These are phyloP conservation scores for Agrochola litura DNA, from an alignment of 2,888 invertebrate genomes.

Conservation along the genomic window DNA sequence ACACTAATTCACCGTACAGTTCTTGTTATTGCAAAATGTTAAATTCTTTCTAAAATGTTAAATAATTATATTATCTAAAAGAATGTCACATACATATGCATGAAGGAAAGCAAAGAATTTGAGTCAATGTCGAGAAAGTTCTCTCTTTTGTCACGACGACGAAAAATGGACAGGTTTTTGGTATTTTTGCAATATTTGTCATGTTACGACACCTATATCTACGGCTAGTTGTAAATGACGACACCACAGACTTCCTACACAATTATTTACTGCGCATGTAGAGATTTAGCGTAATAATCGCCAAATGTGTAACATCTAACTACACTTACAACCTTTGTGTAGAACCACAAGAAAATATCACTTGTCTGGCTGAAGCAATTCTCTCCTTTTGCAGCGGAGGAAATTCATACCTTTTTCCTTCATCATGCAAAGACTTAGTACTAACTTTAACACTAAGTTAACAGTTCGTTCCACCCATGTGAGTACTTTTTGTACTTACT, in stretches of 20 bases:
- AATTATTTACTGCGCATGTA: not conserved
- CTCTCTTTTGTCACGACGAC: not conserved
- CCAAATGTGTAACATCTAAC: too few species aligned
- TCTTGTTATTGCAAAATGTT: conserved; percentile 5
- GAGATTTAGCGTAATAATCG: not conserved
- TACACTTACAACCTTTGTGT: too few species aligned
- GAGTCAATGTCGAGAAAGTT: conserved; percentile 31
- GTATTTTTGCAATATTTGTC: conserved; percentile 14
- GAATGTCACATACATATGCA: conserved; percentile 50
- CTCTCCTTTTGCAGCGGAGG: not conserved
- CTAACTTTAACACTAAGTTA: conserved; percentile 36
- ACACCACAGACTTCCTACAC: not conserved
- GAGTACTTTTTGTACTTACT: conserved; percentile 37
- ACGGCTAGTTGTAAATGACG: not conserved
- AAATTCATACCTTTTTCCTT: not conserved
- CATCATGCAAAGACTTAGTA: not conserved
- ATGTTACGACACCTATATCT: conserved; percentile 14
- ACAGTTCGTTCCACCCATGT: conserved; percentile 63
- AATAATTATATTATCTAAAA: conserved; percentile 22
- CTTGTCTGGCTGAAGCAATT: not conserved
- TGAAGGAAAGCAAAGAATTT: conserved; percentile 49
- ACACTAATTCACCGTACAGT: not conserved
- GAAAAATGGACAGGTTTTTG: not conserved
- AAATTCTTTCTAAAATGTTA: conserved; percentile 10
- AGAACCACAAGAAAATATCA: not conserved